These are phyloP conservation scores for Hemitrygon akajei DNA, from an alignment of 2,797 vertebrate genomes.

Conservation along the genomic window DNA sequence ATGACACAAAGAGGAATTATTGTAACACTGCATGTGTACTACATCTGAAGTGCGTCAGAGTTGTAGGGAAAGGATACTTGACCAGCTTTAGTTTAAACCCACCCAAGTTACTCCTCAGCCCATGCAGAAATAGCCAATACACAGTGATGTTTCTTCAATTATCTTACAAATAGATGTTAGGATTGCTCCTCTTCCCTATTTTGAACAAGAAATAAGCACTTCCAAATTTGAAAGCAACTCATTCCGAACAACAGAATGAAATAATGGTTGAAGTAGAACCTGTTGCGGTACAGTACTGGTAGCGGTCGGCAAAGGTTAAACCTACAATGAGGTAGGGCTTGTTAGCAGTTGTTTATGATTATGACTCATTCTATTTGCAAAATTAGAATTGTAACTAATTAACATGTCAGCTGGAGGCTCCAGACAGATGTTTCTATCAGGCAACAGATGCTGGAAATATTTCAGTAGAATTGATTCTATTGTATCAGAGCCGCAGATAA, in stretches of 20 bases:
- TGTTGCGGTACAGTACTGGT: not conserved
- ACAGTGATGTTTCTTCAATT: too few relatives aligned
- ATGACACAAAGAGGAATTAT: too few relatives aligned
- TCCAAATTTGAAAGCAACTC: not conserved
- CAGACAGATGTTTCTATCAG: not conserved
- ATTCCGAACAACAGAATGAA: not conserved
- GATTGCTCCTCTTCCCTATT: not conserved
- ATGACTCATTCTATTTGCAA: constrained; percentile 19
- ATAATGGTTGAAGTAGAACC: not conserved
- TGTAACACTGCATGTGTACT: too few relatives aligned
- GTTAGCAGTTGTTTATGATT: constrained; percentile 4
- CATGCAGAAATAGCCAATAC: too few relatives aligned
- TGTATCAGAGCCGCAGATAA: not conserved
- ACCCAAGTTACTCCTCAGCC: too few relatives aligned
- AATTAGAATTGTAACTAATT: constrained; percentile 31
- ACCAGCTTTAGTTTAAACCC: too few relatives aligned
- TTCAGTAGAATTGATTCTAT: not conserved
- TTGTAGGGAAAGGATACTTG: too few relatives aligned
- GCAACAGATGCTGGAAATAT: not conserved
- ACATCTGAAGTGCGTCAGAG: too few relatives aligned
- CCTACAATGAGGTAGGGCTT: not conserved
- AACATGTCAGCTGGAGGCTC: not conserved
- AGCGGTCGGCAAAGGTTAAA: not conserved
- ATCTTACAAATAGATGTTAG: not conserved
- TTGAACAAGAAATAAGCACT: not conserved